Evolutionary conservation across 1,140 invertebrate genomes (phyloP).

Genomic region (Ganaspis sp.): DNA sequence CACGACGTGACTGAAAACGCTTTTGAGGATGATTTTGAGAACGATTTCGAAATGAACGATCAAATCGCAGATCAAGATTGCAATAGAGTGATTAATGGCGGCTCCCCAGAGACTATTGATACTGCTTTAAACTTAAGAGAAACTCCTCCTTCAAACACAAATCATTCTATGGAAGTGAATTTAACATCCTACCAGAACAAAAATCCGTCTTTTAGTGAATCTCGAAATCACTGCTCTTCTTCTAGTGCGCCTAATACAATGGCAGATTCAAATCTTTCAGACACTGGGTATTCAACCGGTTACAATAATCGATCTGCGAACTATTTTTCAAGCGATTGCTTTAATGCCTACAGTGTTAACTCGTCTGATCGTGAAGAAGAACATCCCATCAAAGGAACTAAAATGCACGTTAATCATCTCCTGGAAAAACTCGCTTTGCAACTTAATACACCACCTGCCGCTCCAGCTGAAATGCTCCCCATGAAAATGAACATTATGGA

Average conservation of each 20-base stretch:
- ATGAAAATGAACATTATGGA: constrained; percentile 62
- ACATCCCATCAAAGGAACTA: constrained; percentile 64
- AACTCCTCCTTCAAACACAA: constrained; percentile 17
- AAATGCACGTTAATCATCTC: constrained; percentile 68
- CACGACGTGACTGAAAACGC: constrained; percentile 78
- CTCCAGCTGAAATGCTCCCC: constrained; percentile 46
- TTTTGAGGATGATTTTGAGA: constrained; percentile 76
- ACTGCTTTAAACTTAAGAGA: background rate
- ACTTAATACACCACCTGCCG: constrained; percentile 49
- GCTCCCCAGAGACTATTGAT: background rate
- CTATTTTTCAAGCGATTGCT: constrained; percentile 45
- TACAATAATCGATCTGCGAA: constrained; percentile 35
- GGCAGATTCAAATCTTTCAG: constrained; percentile 40
- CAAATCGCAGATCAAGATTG: constrained; percentile 57
- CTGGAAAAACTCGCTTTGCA: constrained; percentile 68
- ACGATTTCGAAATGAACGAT: constrained; percentile 76
- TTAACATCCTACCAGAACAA: constrained; percentile 36
- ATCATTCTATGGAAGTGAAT: constrained; percentile 19
- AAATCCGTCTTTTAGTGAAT: constrained; percentile 37
- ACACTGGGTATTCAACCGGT: constrained; percentile 47
- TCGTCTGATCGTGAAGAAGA: constrained; percentile 29
- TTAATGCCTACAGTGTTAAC: constrained; percentile 32
- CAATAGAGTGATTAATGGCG: constrained; percentile 31
- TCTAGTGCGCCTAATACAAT: constrained; percentile 31
- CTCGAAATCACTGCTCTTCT: constrained; percentile 28